These are phyloP conservation scores for Circaetus cinerascens DNA, from an alignment of 2,113 vertebrate species.

Conservation along the genomic window DNA sequence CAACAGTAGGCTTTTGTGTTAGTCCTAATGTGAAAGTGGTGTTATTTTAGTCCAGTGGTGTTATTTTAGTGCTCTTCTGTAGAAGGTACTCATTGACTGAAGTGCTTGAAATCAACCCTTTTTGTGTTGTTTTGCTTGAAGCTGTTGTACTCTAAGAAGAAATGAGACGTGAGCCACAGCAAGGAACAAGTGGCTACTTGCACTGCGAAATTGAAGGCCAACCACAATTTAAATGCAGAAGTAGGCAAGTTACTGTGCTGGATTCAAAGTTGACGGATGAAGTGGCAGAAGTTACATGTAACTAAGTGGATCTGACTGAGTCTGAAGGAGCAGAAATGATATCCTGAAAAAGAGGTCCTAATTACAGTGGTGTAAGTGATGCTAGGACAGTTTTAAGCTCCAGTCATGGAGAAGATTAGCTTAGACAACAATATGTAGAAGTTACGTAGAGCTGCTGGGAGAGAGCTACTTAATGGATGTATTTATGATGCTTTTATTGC, in stretches of 20 bases:
- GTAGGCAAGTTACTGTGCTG: not conserved
- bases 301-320: not conserved
- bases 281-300: not conserved
- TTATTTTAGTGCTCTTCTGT: constrained; percentile 58
- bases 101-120: constrained; percentile 61
- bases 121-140: constrained; percentile 61
- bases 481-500: not conserved
- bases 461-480: not conserved
- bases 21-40: constrained; percentile 4
- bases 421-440: not conserved
- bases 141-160: constrained; percentile 14
- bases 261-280: not conserved
- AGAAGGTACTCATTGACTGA: constrained; percentile 62
- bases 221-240: not conserved
- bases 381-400: not conserved
- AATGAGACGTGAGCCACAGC: not conserved
- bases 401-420: not conserved
- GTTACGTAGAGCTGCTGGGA: not conserved
- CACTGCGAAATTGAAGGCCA: not conserved
- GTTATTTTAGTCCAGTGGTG: constrained; percentile 29
- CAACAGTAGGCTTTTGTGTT: constrained; percentile 42
- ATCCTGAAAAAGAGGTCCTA: not conserved
- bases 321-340: not conserved
- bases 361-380: not conserved
- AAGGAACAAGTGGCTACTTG: constrained; percentile 20